These are phyloP conservation scores for Notodonta ziczac DNA, from an alignment of 2,888 invertebrate genomes.

Conservation along the genomic window DNA sequence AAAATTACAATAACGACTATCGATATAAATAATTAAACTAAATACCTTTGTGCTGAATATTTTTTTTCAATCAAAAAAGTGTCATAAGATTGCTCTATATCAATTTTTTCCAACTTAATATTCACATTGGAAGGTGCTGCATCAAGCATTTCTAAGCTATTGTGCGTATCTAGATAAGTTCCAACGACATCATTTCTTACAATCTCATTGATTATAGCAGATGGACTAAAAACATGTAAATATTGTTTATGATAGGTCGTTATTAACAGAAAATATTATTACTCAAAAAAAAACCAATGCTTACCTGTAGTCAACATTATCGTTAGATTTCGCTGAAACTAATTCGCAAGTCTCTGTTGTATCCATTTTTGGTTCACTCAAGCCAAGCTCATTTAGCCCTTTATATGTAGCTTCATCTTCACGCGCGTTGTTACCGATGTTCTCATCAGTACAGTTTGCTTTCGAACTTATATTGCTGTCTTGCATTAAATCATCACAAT, in stretches of 20 bases:
- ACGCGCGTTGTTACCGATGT: background rate
- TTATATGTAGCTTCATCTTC: background rate
- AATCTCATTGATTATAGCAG: background rate
- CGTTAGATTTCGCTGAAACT: background rate
- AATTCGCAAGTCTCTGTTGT: background rate
- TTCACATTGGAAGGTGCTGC: background rate
- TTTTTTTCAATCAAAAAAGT: no score
- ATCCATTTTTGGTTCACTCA: background rate
- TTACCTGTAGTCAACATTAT: background rate
- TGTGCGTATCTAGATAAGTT: background rate
- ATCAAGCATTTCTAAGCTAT: background rate
- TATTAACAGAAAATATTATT: background rate
- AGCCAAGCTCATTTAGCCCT: background rate
- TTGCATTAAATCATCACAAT: slow-evolving; percentile 11
- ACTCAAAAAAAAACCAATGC: background rate
- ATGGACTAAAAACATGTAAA: background rate
- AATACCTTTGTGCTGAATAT: background rate
- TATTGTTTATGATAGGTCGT: background rate
- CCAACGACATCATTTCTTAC: background rate
- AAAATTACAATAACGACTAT: background rate
- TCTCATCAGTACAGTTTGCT: slow-evolving; percentile 21
- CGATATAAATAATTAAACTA: background rate
- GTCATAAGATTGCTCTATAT: background rate
- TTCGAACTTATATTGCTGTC: slow-evolving; percentile 5
- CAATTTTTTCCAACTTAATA: background rate